Base-by-base conservation (phyloP, 2,888 invertebrate genomes). In the Eupithecia dodoneata region DNA sequence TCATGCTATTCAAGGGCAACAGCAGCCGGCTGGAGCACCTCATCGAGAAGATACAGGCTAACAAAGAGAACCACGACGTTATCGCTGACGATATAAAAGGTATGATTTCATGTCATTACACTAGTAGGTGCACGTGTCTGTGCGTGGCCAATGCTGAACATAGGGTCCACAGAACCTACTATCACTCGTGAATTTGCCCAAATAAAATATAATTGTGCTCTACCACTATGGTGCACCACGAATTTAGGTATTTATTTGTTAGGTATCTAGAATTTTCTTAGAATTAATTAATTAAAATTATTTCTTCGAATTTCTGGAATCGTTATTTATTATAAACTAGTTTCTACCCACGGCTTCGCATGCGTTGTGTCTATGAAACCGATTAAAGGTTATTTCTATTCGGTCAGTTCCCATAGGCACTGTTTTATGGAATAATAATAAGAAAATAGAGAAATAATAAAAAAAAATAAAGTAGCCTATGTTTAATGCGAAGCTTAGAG, bases 1-100 rank as follows among this genome's bases (percentile, higher is more conserved):
- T 95, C 92, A 98, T 98, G 98, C 95, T 98, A 91, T 98, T 98
- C 96, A 98, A 97, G 90, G 98, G 98, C 81, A 98, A 98, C 92
- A 98, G 98, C 95, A 97, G 97, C 89, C 96, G 97, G 86, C 94
- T 98, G 90, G 98, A 98, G 92, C 96, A 97, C 89, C 96, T 98
- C 85, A 98, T 98, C 84, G 98, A 98, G 92, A 98, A 98, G 94
- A 98, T 98, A 85, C 98, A 98, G 90, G 97, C 97, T 6, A 97
- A 97, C 86, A 98, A 98, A 94, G 97, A 97, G 90, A 96, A 96
- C 84, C 96, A 95, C 93, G 95, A 95, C 87, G 94, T 94, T 75
- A 93, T 90, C 13, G 86, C 95, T 5, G 95, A 95, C 79, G 95
- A 95, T 80, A 88, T 95, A 83, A 96, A 95, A 93, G 95, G 96